Evolutionary conservation across 1,140 invertebrate species (phyloP), one percentile per base, ranked within the genome.

Genomic region (Diuraphis noxia): DNA sequence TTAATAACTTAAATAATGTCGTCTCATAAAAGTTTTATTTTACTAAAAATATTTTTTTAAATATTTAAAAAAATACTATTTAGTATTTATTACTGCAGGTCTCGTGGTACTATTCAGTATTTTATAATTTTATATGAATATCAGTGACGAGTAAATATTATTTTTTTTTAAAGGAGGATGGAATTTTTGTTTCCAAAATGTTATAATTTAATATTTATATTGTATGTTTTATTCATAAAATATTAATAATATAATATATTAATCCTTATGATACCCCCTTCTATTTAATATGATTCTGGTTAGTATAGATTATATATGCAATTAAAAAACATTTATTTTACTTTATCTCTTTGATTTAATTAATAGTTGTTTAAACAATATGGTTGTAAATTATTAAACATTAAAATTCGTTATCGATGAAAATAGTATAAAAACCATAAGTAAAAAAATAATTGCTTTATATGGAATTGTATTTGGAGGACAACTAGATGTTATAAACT

Each of bases 381-480:
- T 46, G 43, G 9, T 49, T 23, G n/a, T 46, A 46, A n/a, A n/a
- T 85, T 46, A 85, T 43, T 43, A 23, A 41, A n/a, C 41, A 38
- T 46, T 43, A 49, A 34, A 49, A 86, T 49, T 86, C 21, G 84
- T 86, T 86, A 49, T 49, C n/a, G 17, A 46, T 0, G n/a, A 86
- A 46, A 36, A 49, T 23, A 86, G 49, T 43, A 84, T 81, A 41
- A 6, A 38, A 6, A 38, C 38, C 36, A 40, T 41, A 13, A 4
- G 30, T 36, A 21, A 86, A 41, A 41, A 46, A 49, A 43, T 43
- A 46, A 86, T 86, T 23, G 84, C 43, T 86, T 86, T 86, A 86
- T 86, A 49, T 86, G 84, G 43, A 49, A 49, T 86, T 86, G n/a
- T 86, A 49, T 86, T 86, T 86, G 41, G 84, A 86, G 84, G 84